Conservation (phyloP, 2,797 vertebrate species). For the Gymnodraco acuticeps region DNA sequence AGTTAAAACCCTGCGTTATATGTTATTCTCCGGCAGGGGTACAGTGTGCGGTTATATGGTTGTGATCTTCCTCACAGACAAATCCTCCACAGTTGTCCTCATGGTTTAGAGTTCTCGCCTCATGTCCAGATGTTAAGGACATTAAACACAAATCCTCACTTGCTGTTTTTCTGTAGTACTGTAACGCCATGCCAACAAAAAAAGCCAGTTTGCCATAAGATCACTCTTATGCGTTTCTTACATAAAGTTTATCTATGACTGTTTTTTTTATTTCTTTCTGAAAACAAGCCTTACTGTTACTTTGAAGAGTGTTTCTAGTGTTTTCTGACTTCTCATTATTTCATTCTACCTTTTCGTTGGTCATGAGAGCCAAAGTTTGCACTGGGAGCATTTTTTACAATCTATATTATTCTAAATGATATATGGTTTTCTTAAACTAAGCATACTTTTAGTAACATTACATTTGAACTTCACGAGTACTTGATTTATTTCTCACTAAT, state of each 20-base stretch:
- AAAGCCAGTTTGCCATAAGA: conserved; percentile 28
- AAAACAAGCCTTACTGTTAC: conserved; percentile 34
- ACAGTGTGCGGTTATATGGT: conserved; percentile 16
- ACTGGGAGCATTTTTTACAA: conserved; percentile 25
- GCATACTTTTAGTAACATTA: background rate
- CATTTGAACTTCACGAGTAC: conserved; percentile 14
- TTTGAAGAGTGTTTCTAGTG: conserved; percentile 13
- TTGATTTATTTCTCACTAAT: background rate
- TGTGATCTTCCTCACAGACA: background rate
- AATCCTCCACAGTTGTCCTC: conserved; percentile 24
- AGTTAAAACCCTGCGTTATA: conserved; percentile 11
- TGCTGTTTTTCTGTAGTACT: conserved; percentile 29
- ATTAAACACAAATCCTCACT: conserved; percentile 5
- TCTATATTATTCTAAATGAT: background rate
- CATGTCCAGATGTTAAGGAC: conserved; percentile 14
- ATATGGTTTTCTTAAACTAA: background rate
- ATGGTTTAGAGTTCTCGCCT: conserved; percentile 21
- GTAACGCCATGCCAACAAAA: conserved; percentile 30
- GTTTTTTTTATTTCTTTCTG: conserved; percentile 11
- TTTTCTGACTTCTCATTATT: conserved; percentile 38
- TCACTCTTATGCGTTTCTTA: conserved; percentile 11
- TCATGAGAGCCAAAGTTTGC: conserved; percentile 30
- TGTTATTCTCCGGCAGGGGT: conserved; percentile 9
- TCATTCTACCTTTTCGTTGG: conserved; percentile 16
- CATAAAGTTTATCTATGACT: background rate